Base-by-base conservation (phyloP, 2,888 invertebrate genomes). In the Tillus elongatus region DNA sequence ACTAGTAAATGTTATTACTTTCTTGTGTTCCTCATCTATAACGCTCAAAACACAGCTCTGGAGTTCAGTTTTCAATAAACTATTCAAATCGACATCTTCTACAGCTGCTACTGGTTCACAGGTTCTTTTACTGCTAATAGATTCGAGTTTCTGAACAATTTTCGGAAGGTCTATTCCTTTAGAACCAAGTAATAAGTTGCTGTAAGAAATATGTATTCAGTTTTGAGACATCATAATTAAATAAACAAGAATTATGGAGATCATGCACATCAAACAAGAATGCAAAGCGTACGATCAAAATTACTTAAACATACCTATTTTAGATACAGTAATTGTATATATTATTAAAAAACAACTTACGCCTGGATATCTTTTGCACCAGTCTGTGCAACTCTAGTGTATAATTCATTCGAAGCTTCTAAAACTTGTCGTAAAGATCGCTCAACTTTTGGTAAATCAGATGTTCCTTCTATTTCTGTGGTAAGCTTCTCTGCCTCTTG, bases 161-260 rank as follows among this genome's bases (percentile, higher is more conserved):
- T 87, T 86, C n/a, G 91, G 89, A 33, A 96, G 69, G 68, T 95
- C 95, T 49, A 92, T 83, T 3, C 95, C 95, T 67, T 86, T 84
- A 0, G 91, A 85, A 1, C 93, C 93, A 49, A 96, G 73, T 37
- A 96, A 66, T 28, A 93, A 75, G 52, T 93, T 89, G 0, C 92
- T 92, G 61, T 8, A 67, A n/a, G n/a, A n/a, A n/a, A n/a, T n/a
- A n/a, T n/a, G n/a, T n/a, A n/a, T n/a, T n/a, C n/a, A n/a, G n/a
- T n/a, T n/a, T n/a, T n/a, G n/a, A n/a, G n/a, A n/a, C n/a, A n/a
- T n/a, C n/a, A n/a, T 56, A 35, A 41, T 24, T n/a, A n/a, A n/a
- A n/a, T n/a, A n/a, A n/a, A n/a, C n/a, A n/a, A n/a, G n/a, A n/a
- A n/a, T n/a, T n/a, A n/a, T n/a, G n/a, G n/a, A n/a, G n/a, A 24